Evolutionary conservation across 1,140 invertebrate genomes (phyloP), one percentile per base, ranked within the genome.

Genomic region (Drosophila sucinea): DNA sequence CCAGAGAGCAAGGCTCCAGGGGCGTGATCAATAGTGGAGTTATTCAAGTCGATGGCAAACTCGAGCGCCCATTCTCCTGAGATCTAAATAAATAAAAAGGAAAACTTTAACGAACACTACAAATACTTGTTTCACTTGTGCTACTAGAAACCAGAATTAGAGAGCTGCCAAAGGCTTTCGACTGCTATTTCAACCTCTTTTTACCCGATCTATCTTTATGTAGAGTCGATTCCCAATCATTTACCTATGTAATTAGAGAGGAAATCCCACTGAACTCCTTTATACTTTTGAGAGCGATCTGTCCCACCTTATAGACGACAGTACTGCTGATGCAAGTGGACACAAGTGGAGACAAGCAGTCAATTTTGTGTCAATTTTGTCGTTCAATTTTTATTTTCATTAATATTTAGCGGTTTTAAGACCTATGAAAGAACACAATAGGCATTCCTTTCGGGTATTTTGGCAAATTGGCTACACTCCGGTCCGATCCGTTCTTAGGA

Each of bases 11-110:
- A 35, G 41, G 69, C 7, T 38, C 47, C 0, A 57, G 44, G 5
- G 57, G 35, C 4, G 57, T 82, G 0, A 62, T 87, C 44, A 70
- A 73, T 3, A 75, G 70, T 30, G 68, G 77, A 1, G 67, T 78
- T 1, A 61, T 86, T 3, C 77, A 89, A 32, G 61, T 91, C 11
- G 77, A 92, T 54, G 86, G 77, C 17, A 92, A 92, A 64, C 51
- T 92, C 51, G 91, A 91, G 30, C 66, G 61, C 35, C 90, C 91
- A 17, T 92, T 91, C 54, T 91, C 91, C n/a, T 81, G 60, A 75
- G 17, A n/a, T 44, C 4, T 17, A 29, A 61, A 23, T 30, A 5
- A 23, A 41, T 41, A 44, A 44, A 58, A 25, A 2, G 4, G 25
- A 25, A 47, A 47, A 2, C n/a, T 44, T 44, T 23, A 23, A 44